Percentiles rank a stretch among this genome's conserved stretches.
Conservation (phyloP, 2,113 vertebrate genomes). For the Triplophysa rosa region DNA sequence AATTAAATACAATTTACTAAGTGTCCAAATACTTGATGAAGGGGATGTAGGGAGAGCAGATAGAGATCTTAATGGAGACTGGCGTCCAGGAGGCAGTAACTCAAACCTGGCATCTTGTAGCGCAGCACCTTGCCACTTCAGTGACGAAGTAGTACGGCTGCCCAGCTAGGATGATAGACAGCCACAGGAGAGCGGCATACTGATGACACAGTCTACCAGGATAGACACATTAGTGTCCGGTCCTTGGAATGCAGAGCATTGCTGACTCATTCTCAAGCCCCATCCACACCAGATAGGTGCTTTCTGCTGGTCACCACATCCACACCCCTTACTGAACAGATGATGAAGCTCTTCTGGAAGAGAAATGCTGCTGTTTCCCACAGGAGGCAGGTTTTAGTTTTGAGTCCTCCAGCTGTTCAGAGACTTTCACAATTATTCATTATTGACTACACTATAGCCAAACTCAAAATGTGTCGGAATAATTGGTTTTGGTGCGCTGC, state of each 20-base stretch:
- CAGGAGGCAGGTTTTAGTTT: constrained; percentile 13
- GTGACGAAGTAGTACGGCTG: constrained; percentile 26
- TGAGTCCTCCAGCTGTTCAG: constrained; percentile 29
- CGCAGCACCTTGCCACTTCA: constrained; percentile 19
- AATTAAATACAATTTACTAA: too few relatives aligned
- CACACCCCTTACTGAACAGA: constrained; percentile 1
- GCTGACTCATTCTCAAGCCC: constrained; percentile 42
- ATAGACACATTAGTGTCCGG: constrained; percentile 42
- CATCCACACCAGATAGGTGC: constrained; percentile 11
- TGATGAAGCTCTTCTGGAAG: neutral
- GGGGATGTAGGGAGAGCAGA: neutral
- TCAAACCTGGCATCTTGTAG: constrained; percentile 33
- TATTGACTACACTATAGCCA: too few relatives aligned
- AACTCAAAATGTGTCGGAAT: too few relatives aligned
- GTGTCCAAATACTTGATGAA: too few relatives aligned
- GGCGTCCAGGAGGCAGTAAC: constrained; percentile 41
- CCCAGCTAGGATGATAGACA: constrained; percentile 49
- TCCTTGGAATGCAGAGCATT: constrained; percentile 32
- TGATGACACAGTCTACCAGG: constrained; percentile 49
- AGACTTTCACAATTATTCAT: constrained; percentile 32
- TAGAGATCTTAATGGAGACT: constrained; percentile 10
- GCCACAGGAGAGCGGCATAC: constrained; percentile 43
- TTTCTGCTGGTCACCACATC: constrained; percentile 24
- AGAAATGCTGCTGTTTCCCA: constrained; percentile 14
- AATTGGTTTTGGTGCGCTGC: too few relatives aligned